Base-by-base conservation (phyloP, 1,140 invertebrate species). In the Drosophila cardini region DNA sequence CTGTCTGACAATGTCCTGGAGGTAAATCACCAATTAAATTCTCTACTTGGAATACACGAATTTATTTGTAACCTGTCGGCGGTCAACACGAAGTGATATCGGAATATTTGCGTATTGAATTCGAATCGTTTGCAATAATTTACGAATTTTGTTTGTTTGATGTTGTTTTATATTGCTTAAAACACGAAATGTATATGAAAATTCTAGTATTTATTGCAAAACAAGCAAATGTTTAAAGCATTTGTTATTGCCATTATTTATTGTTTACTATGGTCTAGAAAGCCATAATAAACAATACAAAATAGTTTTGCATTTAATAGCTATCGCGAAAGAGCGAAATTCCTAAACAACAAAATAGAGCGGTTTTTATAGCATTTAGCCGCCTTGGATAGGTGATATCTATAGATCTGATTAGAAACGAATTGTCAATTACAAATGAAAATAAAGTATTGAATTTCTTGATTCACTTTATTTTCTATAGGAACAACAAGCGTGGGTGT, bases 41-140 rank as follows among this genome's bases (percentile, higher is more conserved):
- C 16, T 38, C 48, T 34, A 46, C 46, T 57, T 60, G 10, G 9
- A 68, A 68, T 32, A 46, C 15, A 52, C n/a, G 48, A 40, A 52
- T 63, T 16, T 56, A 52, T 63, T 16, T 56, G 26, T 52, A 55
- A 55, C 52, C 52, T 48, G 52, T 43, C 11, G 15, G 52, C 34
- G 9, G 30, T 38, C 48, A 11, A 13, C 32, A 40, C 64, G 21
- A 67, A 67, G 13, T 30, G 5, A 7, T 58, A 36, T 58, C 18
- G 52, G 63, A 56, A 58, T 57, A 67, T 40, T 38, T 56, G 46
- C 42, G 43, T 42, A 63, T 63, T 21, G 42, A 67, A 48, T 34
- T 67, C 15, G 21, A 48, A 45, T 67, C 26, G 36, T 53, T 8
- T 32, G 48, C 48, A 34, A 48, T 57, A 46, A 57, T 38, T 45